phyloP scores from a whole-genome alignment of 2,113 vertebrate species.

The Capreolus pygargus region DNA sequence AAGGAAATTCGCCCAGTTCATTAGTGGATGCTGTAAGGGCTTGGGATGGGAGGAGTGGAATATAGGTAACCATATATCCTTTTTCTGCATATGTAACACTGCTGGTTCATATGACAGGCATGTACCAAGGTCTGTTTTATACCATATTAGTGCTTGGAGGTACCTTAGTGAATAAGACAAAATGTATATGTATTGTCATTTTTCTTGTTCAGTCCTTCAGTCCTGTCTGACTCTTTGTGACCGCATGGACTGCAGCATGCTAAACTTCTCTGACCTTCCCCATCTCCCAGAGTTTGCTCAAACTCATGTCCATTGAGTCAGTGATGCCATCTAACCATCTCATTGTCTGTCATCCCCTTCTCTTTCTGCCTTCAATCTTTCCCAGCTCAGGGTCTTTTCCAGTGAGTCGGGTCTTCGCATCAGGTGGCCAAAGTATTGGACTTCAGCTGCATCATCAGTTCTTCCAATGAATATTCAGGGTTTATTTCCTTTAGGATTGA shows the following conservation, averaged over 20 bases:
- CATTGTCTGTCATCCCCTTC: neutral
- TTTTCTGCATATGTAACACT: neutral
- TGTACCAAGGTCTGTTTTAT: neutral
- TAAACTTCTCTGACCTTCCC: neutral
- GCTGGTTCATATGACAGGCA: neutral
- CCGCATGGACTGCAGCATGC: neutral
- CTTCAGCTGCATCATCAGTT: neutral
- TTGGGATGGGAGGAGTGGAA: neutral
- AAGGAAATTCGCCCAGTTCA: neutral
- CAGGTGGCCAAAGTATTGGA: neutral
- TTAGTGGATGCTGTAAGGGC: neutral
- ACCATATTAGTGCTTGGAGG: neutral
- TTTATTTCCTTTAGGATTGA: neutral
- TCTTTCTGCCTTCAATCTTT: neutral
- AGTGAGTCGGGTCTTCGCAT: accelerated
- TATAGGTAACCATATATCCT: neutral
- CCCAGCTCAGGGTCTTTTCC: neutral
- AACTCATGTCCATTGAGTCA: neutral
- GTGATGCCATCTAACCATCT: neutral
- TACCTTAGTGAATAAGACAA: neutral
- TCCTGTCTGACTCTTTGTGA: neutral
- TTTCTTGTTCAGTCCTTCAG: neutral
- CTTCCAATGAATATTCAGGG: neutral
- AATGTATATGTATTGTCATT: neutral
- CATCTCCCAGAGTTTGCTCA: neutral